A percentile compares a stretch with the other conserved stretches of the same genome.
Evolutionary conservation across 2,113 vertebrate genomes (phyloP).

Genomic region (Calypte anna): DNA sequence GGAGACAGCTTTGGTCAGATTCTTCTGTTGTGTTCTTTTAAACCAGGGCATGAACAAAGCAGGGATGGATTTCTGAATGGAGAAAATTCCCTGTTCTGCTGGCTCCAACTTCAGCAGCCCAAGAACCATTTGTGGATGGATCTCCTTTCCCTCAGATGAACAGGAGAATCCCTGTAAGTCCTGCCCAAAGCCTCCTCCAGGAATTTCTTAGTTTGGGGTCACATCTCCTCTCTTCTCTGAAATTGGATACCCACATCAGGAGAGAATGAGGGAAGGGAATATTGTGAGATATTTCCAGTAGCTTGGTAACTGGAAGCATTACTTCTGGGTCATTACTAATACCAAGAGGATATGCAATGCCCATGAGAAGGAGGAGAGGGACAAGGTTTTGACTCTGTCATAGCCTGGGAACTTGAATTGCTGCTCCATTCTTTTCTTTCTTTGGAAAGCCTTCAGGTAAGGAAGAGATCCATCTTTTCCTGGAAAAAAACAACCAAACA

Average conservation of each 20-base stretch:
- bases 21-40: not conserved
- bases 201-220: not conserved
- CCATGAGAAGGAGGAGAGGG: not conserved
- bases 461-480: not conserved
- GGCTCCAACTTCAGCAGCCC: not conserved
- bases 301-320: not conserved
- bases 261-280: not conserved
- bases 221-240: not conserved
- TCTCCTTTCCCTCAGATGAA: not conserved
- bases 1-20: not conserved
- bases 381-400: not conserved
- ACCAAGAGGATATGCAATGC: not conserved
- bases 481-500: not conserved
- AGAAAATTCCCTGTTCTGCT: not conserved
- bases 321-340: not conserved
- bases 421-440: not conserved
- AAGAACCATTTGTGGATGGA: not conserved
- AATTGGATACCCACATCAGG: not conserved
- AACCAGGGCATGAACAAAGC: not conserved
- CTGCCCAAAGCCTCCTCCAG: not conserved
- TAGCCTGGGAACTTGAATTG: not conserved
- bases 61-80: not conserved
- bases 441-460: not conserved
- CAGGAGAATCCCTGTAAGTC: not conserved
- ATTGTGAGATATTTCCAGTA: not conserved